These are phyloP conservation scores for Liolophura sinensis DNA, from an alignment of 1,140 invertebrate species.

Conservation along the genomic window DNA sequence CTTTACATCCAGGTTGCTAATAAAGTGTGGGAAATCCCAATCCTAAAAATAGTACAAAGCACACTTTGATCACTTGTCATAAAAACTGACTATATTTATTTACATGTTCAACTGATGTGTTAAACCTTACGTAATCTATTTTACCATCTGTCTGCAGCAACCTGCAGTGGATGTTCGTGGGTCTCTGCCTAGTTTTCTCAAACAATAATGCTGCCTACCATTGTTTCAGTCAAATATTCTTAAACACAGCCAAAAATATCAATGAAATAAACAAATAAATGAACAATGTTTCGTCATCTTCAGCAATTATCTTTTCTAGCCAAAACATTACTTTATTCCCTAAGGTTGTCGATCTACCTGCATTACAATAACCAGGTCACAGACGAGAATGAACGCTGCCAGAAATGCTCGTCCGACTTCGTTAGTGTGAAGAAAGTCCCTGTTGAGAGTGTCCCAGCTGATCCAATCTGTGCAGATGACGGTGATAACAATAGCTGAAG, in stretches of 20 bases:
- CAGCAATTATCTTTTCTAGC: too few species aligned
- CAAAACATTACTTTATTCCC: neutral
- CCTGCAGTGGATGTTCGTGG: too few species aligned
- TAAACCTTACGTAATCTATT: neutral
- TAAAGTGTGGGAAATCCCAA: slow-evolving; percentile 68
- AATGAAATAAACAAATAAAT: too few species aligned
- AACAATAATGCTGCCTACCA: too few species aligned
- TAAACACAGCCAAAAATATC: too few species aligned
- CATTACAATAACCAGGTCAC: slow-evolving; percentile 66
- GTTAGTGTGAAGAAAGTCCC: slow-evolving; percentile 63
- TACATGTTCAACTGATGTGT: neutral
- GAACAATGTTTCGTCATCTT: too few species aligned
- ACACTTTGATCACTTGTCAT: neutral
- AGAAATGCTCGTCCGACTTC: slow-evolving; percentile 64
- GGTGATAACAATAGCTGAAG: slow-evolving; percentile 61
- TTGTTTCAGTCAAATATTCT: too few species aligned
- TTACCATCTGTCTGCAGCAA: too few species aligned
- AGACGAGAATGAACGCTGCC: slow-evolving; percentile 65
- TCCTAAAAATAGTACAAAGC: slow-evolving; percentile 53
- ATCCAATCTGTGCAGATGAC: slow-evolving; percentile 64
- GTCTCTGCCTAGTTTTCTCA: too few species aligned
- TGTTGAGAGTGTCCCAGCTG: slow-evolving; percentile 63
- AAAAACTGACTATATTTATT: neutral
- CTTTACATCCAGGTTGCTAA: slow-evolving; percentile 64
- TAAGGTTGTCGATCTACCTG: slow-evolving; percentile 51